A percentile compares a stretch with the other conserved stretches of the same genome.
Evolutionary conservation across 92 coral and sea anemone genomes (phyloP).

Genomic region (Phenganax marumi): DNA sequence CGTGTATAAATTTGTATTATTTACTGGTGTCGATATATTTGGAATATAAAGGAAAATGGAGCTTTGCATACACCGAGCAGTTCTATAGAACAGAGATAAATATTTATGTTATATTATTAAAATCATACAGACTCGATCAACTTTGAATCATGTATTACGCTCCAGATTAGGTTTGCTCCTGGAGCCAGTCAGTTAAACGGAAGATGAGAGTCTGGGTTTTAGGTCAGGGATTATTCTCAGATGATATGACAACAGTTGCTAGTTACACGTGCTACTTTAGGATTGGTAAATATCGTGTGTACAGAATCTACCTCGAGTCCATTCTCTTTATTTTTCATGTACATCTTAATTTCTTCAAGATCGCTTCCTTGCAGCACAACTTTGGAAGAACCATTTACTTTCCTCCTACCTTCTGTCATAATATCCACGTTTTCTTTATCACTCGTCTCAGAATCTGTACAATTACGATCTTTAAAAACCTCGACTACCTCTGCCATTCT

Average conservation of each 20-base stretch:
- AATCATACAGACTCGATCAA: too few relatives aligned
- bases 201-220: not conserved
- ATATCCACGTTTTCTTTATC: conserved; percentile 26
- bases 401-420: not conserved
- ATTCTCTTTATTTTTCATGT: conserved; percentile 23
- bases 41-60: too few relatives aligned
- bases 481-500: not conserved
- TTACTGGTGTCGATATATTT: too few relatives aligned
- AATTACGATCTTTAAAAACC: not conserved
- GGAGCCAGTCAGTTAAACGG: not conserved
- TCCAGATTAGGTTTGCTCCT: too few relatives aligned
- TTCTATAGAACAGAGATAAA: too few relatives aligned
- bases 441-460: not conserved
- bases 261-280: conserved; percentile 58
- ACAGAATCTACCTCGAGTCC: conserved; percentile 34
- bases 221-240: conserved; percentile 28
- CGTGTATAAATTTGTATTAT: too few relatives aligned
- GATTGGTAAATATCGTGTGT: conserved; percentile 25
- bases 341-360: conserved; percentile 36
- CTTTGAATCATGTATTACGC: too few relatives aligned
- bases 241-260: conserved; percentile 95
- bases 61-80: too few relatives aligned
- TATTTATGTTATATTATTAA: too few relatives aligned
- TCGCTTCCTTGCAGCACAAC: conserved; percentile 29
- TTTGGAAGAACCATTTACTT: not conserved